phyloP scores from a whole-genome alignment of 2,113 vertebrate species.

The Takifugu flavidus region DNA sequence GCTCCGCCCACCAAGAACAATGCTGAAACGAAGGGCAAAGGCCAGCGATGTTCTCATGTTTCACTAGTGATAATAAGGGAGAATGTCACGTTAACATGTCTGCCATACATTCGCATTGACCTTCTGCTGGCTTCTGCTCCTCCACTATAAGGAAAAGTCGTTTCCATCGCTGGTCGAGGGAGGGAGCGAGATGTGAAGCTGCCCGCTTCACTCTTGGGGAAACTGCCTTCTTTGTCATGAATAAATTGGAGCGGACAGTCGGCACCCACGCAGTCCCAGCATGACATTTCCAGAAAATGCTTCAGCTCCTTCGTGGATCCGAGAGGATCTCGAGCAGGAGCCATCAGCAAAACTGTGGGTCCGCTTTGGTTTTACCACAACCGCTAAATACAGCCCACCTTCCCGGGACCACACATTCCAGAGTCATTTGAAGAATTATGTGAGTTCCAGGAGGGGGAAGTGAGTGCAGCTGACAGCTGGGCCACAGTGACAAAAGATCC shows the following conservation, averaged over 20 bases:
- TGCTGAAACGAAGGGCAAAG: no score
- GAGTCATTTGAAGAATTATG: not conserved
- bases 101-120: no score
- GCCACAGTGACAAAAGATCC: not conserved
- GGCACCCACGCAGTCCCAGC: not conserved
- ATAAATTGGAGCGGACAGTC: not conserved
- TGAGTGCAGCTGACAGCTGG: not conserved
- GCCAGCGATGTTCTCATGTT: no score
- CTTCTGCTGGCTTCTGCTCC: no score
- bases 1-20: no score
- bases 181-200: not conserved
- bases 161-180: not conserved
- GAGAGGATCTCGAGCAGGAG: no score
- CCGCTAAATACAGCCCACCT: not conserved
- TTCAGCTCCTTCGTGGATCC: not conserved
- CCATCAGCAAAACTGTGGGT: not conserved
- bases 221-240: not conserved
- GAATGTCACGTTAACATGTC: no score
- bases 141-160: no score
- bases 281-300: not conserved
- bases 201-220: slow-evolving; percentile 3
- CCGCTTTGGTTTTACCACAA: not conserved
- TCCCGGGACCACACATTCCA: not conserved
- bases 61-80: no score
- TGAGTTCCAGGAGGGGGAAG: not conserved